Evolutionary conservation across 1,140 invertebrate genomes (phyloP).

Genomic region (Trachelipus rathkii): DNA sequence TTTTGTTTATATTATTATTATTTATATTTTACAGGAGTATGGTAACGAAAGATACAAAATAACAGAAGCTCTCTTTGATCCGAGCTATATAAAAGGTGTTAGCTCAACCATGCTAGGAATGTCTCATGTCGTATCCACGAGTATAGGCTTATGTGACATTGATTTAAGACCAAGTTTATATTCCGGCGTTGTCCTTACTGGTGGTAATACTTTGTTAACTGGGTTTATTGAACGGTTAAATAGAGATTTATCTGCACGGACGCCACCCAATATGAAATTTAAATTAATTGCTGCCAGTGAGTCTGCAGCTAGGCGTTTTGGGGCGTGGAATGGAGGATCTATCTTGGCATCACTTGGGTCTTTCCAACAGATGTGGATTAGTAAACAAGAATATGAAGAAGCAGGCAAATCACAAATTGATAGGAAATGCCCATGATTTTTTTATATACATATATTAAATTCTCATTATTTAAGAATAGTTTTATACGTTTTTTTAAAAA

Average conservation of each 20-base stretch:
- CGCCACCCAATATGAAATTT: constrained; percentile 81
- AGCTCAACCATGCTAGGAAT: constrained; percentile 55
- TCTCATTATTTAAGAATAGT: too few relatives aligned
- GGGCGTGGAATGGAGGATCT: constrained; percentile 93
- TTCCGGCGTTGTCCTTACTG: constrained; percentile 83
- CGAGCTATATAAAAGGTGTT: constrained; percentile 14
- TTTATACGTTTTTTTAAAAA: too few relatives aligned
- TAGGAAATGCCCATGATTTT: constrained; percentile 88
- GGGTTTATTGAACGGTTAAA: constrained; percentile 83
- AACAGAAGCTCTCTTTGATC: constrained; percentile 17
- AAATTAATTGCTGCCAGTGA: constrained; percentile 82
- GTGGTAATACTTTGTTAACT: constrained; percentile 79
- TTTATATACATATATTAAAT: too few relatives aligned
- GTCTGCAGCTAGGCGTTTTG: constrained; percentile 78
- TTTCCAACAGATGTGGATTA: constrained; percentile 98
- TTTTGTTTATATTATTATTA: too few relatives aligned
- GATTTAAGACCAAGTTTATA: constrained; percentile 82
- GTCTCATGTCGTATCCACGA: constrained; percentile 75
- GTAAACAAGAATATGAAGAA: constrained; percentile 93
- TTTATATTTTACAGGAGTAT: constrained; percentile 17
- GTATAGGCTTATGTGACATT: constrained; percentile 89
- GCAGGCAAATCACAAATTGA: constrained; percentile 87
- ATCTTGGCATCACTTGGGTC: constrained; percentile 91
- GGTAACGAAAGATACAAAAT: background rate
- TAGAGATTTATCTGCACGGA: constrained; percentile 77